Percentiles rank a stretch among this genome's conserved stretches.
Evolutionary conservation across 2,888 invertebrate species (phyloP).

Genomic region (Euplexia lucipara): DNA sequence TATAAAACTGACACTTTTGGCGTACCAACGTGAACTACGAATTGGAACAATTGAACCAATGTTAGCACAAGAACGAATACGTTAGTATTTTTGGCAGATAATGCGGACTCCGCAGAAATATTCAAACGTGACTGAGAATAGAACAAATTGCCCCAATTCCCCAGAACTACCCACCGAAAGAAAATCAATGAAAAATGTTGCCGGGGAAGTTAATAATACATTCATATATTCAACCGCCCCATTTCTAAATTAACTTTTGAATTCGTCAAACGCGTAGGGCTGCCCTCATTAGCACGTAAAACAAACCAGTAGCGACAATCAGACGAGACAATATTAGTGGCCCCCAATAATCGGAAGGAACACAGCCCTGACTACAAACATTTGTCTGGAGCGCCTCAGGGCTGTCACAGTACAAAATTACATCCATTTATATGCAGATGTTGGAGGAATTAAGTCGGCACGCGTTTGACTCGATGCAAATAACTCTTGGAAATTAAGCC

Average conservation of each 20-base stretch:
- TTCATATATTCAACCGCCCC: constrained; percentile 73
- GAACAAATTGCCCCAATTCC: constrained; percentile 50
- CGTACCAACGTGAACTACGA: not conserved
- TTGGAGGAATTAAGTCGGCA: constrained; percentile 79
- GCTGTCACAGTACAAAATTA: constrained; percentile 87
- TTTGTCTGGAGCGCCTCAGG: constrained; percentile 83
- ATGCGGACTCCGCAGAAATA: constrained; percentile 14
- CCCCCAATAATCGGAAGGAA: constrained; percentile 61
- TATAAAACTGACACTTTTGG: not conserved
- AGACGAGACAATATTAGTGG: constrained; percentile 59
- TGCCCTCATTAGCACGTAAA: constrained; percentile 76
- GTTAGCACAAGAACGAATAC: not conserved
- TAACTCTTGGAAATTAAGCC: constrained; percentile 88
- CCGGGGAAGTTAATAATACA: constrained; percentile 68
- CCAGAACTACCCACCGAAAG: constrained; percentile 64
- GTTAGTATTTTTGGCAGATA: constrained; percentile 25
- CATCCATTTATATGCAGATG: constrained; percentile 88
- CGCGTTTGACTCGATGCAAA: constrained; percentile 84
- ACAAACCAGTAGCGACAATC: constrained; percentile 68
- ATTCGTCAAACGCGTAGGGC: constrained; percentile 74
- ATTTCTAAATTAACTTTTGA: constrained; percentile 73
- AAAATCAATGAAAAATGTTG: constrained; percentile 59
- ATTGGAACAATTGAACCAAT: constrained; percentile 23
- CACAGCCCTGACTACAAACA: constrained; percentile 79
- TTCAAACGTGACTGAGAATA: not conserved